phyloP scores from a whole-genome alignment of 2,113 vertebrate genomes.

The Pollimyrus isidori region DNA sequence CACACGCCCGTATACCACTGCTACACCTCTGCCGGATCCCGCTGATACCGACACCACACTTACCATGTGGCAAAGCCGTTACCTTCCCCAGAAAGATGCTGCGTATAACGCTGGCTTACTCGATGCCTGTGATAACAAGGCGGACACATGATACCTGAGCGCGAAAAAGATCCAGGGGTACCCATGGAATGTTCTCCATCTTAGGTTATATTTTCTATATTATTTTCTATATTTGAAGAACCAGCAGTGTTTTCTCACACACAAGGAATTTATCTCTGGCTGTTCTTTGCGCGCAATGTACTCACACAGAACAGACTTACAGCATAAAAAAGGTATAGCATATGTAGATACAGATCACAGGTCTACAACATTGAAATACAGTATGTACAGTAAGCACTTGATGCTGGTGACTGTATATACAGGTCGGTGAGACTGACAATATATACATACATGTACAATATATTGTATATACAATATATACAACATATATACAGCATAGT shows the following conservation, averaged over 20 bases:
- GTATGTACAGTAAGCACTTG: not conserved
- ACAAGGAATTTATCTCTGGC: not conserved
- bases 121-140: not conserved
- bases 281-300: not conserved
- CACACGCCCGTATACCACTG: not conserved
- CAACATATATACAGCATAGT: not conserved
- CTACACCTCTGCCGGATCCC: not conserved
- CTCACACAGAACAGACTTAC: not conserved
- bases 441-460: not conserved
- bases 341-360: not conserved
- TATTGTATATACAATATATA: not conserved
- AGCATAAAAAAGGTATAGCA: not conserved
- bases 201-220: not conserved
- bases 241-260: not conserved
- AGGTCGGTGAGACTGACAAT: not conserved
- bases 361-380: not conserved
- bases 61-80: not conserved
- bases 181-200: not conserved
- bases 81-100: not conserved
- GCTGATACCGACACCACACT: not conserved
- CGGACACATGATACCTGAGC: not conserved
- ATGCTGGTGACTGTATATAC: not conserved
- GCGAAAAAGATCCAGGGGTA: not conserved
- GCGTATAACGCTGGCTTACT: not conserved
- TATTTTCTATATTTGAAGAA: not conserved